Evolutionary conservation across 2,888 invertebrate genomes (phyloP).

Genomic region (Atethmia centrago): DNA sequence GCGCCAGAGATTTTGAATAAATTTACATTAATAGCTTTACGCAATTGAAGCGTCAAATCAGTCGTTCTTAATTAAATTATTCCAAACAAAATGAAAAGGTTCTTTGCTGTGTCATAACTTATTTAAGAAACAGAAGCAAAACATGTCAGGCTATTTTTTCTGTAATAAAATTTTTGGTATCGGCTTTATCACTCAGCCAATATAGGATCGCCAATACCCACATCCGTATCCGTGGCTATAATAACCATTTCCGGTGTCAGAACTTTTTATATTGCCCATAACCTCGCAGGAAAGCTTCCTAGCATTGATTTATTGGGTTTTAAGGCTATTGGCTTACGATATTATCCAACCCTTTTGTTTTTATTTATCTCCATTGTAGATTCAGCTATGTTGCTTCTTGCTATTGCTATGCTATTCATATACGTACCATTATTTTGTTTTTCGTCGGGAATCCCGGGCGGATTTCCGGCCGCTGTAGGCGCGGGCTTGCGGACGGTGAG

Average conservation of each 20-base stretch:
- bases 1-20: constrained; percentile 37
- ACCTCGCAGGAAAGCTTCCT: constrained; percentile 5
- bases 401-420: not conserved
- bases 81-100: constrained; percentile 6
- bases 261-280: constrained; percentile 38
- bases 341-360: not conserved
- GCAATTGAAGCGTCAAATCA: constrained; percentile 9
- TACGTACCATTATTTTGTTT: not conserved
- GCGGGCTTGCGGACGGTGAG: too few relatives aligned
- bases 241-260: constrained; percentile 23
- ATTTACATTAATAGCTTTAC: constrained; percentile 43
- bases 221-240: constrained; percentile 20
- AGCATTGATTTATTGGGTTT: constrained; percentile 49
- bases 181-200: constrained; percentile 30
- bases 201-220: constrained; percentile 19
- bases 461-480: too few relatives aligned
- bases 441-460: too few relatives aligned
- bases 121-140: not conserved
- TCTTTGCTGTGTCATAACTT: too few relatives aligned
- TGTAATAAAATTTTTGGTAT: constrained; percentile 7
- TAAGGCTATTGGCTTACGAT: constrained; percentile 14
- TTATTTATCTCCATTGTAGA: not conserved
- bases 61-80: constrained; percentile 4
- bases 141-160: not conserved
- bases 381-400: not conserved